These are phyloP conservation scores for Oncopeltus fasciatus DNA, from an alignment of 1,140 invertebrate species.

Conservation along the genomic window DNA sequence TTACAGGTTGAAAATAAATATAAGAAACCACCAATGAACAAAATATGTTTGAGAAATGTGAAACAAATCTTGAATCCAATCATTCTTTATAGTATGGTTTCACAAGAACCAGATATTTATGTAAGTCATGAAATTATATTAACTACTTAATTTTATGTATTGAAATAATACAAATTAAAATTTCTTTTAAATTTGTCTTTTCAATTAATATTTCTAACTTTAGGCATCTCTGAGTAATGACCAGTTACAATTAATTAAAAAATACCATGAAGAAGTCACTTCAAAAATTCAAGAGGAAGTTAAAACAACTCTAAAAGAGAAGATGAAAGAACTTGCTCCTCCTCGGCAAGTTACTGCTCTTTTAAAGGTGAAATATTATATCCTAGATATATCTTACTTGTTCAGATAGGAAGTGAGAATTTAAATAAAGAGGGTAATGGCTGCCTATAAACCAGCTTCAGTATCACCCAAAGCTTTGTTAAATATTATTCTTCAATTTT, in stretches of 20 bases:
- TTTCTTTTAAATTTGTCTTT: too few relatives aligned
- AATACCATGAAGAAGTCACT: constrained; percentile 28
- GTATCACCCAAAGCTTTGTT: neutral
- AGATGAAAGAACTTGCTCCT: constrained; percentile 26
- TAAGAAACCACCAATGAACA: too few relatives aligned
- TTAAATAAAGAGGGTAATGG: neutral
- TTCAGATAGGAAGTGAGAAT: neutral
- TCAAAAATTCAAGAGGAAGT: constrained; percentile 28
- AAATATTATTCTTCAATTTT: neutral
- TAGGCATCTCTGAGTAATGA: constrained; percentile 30
- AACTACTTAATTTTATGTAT: too few relatives aligned
- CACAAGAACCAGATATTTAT: too few relatives aligned
- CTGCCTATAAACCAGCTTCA: neutral
- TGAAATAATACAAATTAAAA: too few relatives aligned
- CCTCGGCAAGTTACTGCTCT: constrained; percentile 34
- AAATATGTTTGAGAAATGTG: too few relatives aligned
- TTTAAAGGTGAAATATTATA: constrained; percentile 34
- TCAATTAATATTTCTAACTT: too few relatives aligned
- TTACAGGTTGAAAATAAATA: too few relatives aligned
- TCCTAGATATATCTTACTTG: neutral
- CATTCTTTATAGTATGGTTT: too few relatives aligned
- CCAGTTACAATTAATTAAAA: constrained; percentile 28
- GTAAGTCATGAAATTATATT: too few relatives aligned
- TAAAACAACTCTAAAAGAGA: constrained; percentile 25
- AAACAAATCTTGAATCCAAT: too few relatives aligned